Evolutionary conservation across 1,140 invertebrate genomes (phyloP), one percentile per base, ranked within the genome.

Genomic region (Adoxophyes honmai): DNA sequence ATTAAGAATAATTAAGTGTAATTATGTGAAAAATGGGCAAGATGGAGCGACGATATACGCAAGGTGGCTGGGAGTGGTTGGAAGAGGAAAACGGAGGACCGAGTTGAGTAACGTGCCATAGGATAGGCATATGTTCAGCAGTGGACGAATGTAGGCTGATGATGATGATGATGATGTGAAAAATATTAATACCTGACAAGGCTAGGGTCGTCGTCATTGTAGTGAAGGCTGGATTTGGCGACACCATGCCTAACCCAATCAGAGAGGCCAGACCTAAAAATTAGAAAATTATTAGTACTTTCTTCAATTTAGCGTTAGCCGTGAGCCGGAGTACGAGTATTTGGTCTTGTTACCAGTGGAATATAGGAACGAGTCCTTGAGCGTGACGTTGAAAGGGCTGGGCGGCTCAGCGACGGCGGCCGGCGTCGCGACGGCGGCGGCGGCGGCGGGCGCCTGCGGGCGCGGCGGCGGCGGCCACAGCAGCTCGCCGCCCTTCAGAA

Each of bases 191-290:
- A 77, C 95, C 95, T 66, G 95, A 91, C 51, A 98, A 81, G 39
- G 94, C 94, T 72, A 98, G 93, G 7, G 95, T 96, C 0, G 96
- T 96, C 14, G 95, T 92, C 95, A 97, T 98, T 7, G 94, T 93
- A 0, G 96, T 95, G 73, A 98, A 97, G 14, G 94, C 92, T 7
- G 93, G 88, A 83, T 96, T 96, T 1, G 96, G 96, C 34, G 95
- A 94, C 0, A 90, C 91, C 28, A 93, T 90, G 38, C 96, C 96
- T 1, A 97, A 85, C 28, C 91, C 93, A 42, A 95, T 87, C 55
- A 96, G 73, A 54, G 88, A 89, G n/a, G 93, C 92, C 66, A 96
- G 68, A 64, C 94, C 94, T 93, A 70, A 51, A 68, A 69, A 62
- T 42, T 66, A 60, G 59, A 15, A 66, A 66, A 59, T 37, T 57